Evolutionary conservation across 2,113 vertebrate species (phyloP).

Genomic region (Microtus ochrogaster): DNA sequence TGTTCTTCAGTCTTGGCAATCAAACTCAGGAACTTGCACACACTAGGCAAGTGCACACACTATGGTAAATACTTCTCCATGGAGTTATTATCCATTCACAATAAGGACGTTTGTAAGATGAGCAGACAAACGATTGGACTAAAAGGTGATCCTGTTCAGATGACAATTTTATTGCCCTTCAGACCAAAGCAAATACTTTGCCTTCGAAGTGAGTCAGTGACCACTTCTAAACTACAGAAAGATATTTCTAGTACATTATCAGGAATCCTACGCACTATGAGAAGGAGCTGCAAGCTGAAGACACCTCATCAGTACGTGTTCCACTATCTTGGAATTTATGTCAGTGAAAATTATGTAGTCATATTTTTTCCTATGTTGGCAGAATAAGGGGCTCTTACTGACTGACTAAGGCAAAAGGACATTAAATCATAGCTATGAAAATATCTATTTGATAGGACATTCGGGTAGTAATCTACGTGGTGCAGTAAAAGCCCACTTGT

Average conservation of each 20-base stretch:
- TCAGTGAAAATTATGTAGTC: constrained; percentile 81
- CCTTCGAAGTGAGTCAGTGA: neutral
- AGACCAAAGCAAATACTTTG: neutral
- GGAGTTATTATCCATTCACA: neutral
- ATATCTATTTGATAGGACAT: constrained; percentile 83
- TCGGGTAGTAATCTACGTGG: constrained; percentile 74
- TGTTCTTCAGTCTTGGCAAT: neutral
- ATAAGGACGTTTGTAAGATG: neutral
- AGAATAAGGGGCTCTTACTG: constrained; percentile 82
- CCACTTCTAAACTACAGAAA: neutral
- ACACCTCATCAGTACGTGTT: constrained; percentile 59
- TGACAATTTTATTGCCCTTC: neutral
- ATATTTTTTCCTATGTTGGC: constrained; percentile 78
- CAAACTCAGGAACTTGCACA: neutral
- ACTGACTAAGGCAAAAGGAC: constrained; percentile 79
- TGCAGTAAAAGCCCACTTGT: constrained; percentile 80
- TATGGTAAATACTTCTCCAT: neutral
- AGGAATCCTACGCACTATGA: constrained; percentile 40
- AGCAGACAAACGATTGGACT: neutral
- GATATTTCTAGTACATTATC: neutral
- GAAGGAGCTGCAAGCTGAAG: constrained; percentile 45
- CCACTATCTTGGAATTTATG: constrained; percentile 80
- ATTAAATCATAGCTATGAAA: constrained; percentile 82
- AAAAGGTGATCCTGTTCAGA: neutral
- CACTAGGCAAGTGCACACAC: neutral